These are phyloP conservation scores for Psittacula echo DNA, from an alignment of 2,797 vertebrate genomes.

Conservation along the genomic window DNA sequence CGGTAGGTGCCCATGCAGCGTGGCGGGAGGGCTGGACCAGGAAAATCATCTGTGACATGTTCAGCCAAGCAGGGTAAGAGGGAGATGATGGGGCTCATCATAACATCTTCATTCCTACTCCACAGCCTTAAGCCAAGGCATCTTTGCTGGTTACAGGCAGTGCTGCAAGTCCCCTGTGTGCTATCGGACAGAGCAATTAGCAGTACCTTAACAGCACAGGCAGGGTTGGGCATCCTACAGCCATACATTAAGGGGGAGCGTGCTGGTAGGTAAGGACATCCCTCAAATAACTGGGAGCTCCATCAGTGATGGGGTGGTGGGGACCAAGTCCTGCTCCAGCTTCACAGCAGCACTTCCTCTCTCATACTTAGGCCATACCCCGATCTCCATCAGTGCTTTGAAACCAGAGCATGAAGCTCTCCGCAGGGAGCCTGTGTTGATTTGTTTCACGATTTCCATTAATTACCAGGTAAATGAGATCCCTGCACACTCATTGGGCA, in stretches of 20 bases:
- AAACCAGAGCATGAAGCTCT: background rate
- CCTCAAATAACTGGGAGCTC: background rate
- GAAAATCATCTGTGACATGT: background rate
- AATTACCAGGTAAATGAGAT: conserved; percentile 68
- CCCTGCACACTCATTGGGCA: conserved; percentile 40
- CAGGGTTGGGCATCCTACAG: background rate
- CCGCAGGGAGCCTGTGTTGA: background rate
- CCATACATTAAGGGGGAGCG: accelerated
- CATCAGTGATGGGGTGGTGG: accelerated
- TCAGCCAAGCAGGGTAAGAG: background rate
- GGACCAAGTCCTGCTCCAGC: background rate
- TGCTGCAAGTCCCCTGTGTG: accelerated
- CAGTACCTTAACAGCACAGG: accelerated
- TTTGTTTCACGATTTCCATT: conserved; percentile 60
- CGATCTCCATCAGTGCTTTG: background rate
- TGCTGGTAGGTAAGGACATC: accelerated
- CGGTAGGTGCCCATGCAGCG: background rate
- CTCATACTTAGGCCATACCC: accelerated
- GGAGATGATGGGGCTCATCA: background rate
- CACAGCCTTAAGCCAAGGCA: background rate
- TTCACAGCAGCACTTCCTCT: accelerated
- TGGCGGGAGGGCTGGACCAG: background rate
- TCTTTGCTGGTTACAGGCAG: background rate
- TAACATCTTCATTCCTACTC: background rate
- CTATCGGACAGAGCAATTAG: background rate